phyloP scores from a whole-genome alignment of 2,113 vertebrate species.

The Gymnogyps californianus region DNA sequence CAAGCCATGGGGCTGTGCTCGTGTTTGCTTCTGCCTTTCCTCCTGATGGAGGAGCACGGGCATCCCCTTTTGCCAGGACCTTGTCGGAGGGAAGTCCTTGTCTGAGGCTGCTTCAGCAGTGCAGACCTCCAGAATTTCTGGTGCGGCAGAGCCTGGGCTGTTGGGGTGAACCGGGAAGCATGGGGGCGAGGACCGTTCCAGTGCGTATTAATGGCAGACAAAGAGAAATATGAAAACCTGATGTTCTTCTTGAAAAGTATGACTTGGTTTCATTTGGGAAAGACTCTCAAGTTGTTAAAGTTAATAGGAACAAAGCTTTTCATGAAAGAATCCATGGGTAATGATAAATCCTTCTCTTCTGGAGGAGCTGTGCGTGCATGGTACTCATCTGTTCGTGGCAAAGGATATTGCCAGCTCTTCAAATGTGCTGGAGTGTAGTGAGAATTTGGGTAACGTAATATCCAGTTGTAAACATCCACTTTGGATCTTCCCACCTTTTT shows the following conservation, averaged over 20 bases:
- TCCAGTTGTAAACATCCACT: background rate
- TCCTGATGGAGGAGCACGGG: background rate
- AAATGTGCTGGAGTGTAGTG: background rate
- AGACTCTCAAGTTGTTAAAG: background rate
- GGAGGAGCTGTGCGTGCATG: background rate
- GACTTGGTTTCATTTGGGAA: background rate
- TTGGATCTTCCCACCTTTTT: background rate
- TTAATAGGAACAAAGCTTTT: background rate
- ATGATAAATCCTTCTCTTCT: background rate
- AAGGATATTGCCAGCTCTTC: background rate
- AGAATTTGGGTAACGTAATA: background rate
- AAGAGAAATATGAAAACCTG: background rate
- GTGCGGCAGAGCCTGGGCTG: background rate
- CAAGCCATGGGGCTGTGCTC: background rate
- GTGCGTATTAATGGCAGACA: background rate
- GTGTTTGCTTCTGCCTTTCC: background rate
- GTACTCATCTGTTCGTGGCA: background rate
- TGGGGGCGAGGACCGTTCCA: fast-evolving
- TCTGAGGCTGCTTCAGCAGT: background rate
- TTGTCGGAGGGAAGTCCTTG: background rate
- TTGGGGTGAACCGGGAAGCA: background rate
- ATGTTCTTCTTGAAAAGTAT: background rate
- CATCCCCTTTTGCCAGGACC: background rate
- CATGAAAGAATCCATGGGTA: background rate
- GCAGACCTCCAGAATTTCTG: background rate